A percentile compares a stretch with the other conserved stretches of the same genome.
These are phyloP conservation scores for Alethe castanea DNA, from an alignment of 2,113 vertebrate species.

Conservation along the genomic window DNA sequence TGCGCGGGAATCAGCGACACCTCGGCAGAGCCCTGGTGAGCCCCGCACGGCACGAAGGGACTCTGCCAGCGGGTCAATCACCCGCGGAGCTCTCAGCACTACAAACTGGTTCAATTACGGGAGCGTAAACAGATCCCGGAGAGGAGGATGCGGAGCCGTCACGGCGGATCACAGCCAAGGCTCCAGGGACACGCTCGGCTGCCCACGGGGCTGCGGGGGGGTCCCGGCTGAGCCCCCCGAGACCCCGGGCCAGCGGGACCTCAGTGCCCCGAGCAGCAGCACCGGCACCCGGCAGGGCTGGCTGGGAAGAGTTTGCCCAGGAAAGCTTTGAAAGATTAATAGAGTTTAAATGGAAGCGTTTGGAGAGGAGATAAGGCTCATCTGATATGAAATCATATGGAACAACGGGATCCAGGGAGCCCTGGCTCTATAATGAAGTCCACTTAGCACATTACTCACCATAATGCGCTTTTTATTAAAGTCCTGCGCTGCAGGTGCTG, in stretches of 20 bases:
- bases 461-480: constrained; percentile 49
- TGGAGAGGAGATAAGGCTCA: constrained; percentile 64
- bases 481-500: background rate
- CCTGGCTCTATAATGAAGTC: constrained; percentile 51
- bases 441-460: constrained; percentile 60
- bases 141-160: background rate
- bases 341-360: constrained; percentile 65
- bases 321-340: constrained; percentile 60
- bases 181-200: accelerated
- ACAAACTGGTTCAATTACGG: background rate
- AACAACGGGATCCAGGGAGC: constrained; percentile 42
- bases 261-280: background rate
- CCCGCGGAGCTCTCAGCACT: background rate
- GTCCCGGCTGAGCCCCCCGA: background rate
- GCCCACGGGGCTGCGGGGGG: accelerated
- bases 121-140: background rate
- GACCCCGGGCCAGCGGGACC: accelerated
- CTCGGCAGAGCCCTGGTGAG: background rate
- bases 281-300: background rate
- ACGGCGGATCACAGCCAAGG: accelerated
- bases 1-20: background rate
- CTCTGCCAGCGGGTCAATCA: accelerated
- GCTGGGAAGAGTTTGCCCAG: background rate
- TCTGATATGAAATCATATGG: constrained; percentile 58
- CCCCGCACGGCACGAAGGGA: background rate